Evolutionary conservation across 2,888 invertebrate species (phyloP).

Genomic region (Stegana nigrithorax): DNA sequence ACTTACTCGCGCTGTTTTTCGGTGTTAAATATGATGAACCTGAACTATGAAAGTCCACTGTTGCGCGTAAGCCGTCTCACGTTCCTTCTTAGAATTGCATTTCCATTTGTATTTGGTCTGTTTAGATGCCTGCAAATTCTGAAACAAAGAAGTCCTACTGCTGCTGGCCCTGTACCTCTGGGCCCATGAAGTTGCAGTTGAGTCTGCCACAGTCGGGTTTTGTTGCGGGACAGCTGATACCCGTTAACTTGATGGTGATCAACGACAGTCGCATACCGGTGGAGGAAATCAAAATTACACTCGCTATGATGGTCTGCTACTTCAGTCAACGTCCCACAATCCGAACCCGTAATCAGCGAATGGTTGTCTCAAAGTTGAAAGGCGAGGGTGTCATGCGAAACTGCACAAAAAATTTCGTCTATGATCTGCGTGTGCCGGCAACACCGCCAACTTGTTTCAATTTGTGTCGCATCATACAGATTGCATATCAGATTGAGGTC

Average conservation of each 20-base stretch:
- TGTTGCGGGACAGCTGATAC: slow-evolving; percentile 63
- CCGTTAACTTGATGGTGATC: slow-evolving; percentile 69
- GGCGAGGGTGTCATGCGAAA: slow-evolving; percentile 45
- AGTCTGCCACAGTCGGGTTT: slow-evolving; percentile 60
- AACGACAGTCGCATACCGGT: slow-evolving; percentile 72
- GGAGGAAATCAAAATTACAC: slow-evolving; percentile 44
- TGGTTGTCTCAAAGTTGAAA: slow-evolving; percentile 45
- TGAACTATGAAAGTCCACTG: slow-evolving; percentile 62
- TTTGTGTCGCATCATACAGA: slow-evolving; percentile 58
- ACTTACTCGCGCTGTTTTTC: slow-evolving; percentile 77
- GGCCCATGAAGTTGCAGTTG: slow-evolving; percentile 51
- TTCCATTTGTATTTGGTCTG: not conserved
- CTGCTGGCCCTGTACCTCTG: slow-evolving; percentile 57
- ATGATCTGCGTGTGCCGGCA: slow-evolving; percentile 56
- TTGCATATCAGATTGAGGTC: slow-evolving; percentile 60
- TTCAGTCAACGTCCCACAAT: slow-evolving; percentile 47
- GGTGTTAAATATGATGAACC: slow-evolving; percentile 80
- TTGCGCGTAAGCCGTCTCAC: slow-evolving; percentile 41
- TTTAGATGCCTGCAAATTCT: slow-evolving; percentile 50
- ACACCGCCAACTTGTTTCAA: slow-evolving; percentile 63
- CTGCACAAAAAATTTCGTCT: slow-evolving; percentile 48
- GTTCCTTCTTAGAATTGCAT: not conserved
- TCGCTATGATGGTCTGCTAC: slow-evolving; percentile 55
- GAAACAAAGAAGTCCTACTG: slow-evolving; percentile 51
- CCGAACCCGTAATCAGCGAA: slow-evolving; percentile 43